A percentile compares a stretch with the other conserved stretches of the same genome.
Conservation (phyloP, 2,113 vertebrate species). For the Neomonachus schauinslandi region DNA sequence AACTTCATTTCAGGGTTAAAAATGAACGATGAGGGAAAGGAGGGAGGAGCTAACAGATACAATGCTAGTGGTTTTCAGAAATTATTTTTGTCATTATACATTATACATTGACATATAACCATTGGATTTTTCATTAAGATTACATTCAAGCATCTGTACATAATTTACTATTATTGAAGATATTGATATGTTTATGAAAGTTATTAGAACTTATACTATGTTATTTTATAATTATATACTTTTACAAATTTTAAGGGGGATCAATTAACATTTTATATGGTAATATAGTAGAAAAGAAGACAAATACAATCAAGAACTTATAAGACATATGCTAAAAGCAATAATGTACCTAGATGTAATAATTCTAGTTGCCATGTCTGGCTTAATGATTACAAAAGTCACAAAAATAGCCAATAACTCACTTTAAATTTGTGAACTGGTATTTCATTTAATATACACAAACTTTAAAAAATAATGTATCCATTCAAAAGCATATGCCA, state of each 20-base stretch:
- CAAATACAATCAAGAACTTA: background rate
- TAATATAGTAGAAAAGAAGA: background rate
- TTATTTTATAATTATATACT: background rate
- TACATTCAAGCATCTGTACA: background rate
- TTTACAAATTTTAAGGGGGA: background rate
- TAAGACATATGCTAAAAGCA: background rate
- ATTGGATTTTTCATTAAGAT: background rate
- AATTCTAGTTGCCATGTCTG: background rate
- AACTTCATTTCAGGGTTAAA: slow-evolving; percentile 81
- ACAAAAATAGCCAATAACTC: background rate
- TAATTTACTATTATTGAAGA: background rate
- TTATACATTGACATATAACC: background rate
- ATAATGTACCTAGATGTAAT: slow-evolving; percentile 12
- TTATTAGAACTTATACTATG: background rate
- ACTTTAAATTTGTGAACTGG: background rate
- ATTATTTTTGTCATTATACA: background rate
- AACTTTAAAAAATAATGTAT: background rate
- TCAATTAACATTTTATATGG: background rate
- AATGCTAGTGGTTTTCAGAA: slow-evolving; percentile 27
- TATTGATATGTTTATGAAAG: background rate
- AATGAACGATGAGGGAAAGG: background rate
- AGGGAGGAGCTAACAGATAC: background rate
- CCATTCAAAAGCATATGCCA: background rate
- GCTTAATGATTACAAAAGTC: background rate
- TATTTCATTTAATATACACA: background rate